phyloP scores from a whole-genome alignment of 2,797 vertebrate species.

The Oryzias dopingdopingensis region DNA sequence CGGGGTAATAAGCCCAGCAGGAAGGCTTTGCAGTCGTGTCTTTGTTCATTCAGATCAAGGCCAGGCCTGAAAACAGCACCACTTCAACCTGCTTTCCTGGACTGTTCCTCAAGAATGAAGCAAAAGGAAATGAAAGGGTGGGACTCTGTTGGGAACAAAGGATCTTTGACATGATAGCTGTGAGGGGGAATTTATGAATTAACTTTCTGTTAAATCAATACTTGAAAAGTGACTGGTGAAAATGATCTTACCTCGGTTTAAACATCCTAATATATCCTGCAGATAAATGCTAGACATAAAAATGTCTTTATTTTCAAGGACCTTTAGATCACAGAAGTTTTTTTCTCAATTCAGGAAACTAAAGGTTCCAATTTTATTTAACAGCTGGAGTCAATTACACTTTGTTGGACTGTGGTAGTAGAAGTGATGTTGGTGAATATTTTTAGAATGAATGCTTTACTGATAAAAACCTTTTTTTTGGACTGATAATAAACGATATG shows the following conservation, averaged over 20 bases:
- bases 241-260: not conserved
- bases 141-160: slow-evolving; percentile 28
- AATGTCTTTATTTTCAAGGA: too few species aligned
- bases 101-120: not conserved
- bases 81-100: slow-evolving; percentile 8
- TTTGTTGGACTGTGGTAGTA: too few species aligned
- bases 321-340: too few species aligned
- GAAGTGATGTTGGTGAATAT: too few species aligned
- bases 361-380: too few species aligned
- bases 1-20: slow-evolving; percentile 4
- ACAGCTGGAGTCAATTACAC: too few species aligned
- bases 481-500: too few species aligned
- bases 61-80: slow-evolving; percentile 12
- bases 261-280: not conserved
- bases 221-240: slow-evolving; percentile 3
- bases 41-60: slow-evolving; percentile 28
- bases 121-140: slow-evolving; percentile 39
- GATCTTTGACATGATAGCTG: slow-evolving; percentile 13
- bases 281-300: not conserved
- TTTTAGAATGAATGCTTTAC: too few species aligned
- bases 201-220: slow-evolving; percentile 24
- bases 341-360: too few species aligned
- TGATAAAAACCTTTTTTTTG: too few species aligned
- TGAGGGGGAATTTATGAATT: slow-evolving; percentile 25
- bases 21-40: slow-evolving; percentile 19